These are phyloP conservation scores for Ornithoptera alexandrae DNA, from an alignment of 2,888 invertebrate species.

Conservation along the genomic window DNA sequence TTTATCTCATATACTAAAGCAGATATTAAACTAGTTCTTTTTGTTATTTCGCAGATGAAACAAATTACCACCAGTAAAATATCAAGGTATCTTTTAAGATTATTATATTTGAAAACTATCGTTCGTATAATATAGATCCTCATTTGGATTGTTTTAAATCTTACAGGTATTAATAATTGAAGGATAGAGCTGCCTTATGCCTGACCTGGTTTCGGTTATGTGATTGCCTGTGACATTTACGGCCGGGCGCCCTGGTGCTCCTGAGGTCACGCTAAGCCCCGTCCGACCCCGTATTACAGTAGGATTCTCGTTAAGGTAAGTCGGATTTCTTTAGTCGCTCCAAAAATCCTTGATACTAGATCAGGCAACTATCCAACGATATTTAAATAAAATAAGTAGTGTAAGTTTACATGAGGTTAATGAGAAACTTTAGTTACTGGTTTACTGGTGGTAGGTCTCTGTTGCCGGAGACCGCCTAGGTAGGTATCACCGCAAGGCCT, in stretches of 20 bases:
- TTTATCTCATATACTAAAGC: neutral
- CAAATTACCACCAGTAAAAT: too few species aligned
- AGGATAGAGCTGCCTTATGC: neutral
- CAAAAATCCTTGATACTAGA: neutral
- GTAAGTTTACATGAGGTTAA: too few species aligned
- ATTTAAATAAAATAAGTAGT: neutral
- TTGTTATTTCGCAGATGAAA: too few species aligned
- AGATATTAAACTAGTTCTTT: neutral
- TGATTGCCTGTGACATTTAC: constrained; percentile 1
- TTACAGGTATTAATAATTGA: neutral
- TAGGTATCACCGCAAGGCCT: too few species aligned
- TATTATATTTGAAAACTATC: too few species aligned
- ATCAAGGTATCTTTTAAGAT: too few species aligned
- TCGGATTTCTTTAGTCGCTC: neutral
- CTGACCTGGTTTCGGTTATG: constrained; percentile 4
- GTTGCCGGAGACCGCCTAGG: too few species aligned
- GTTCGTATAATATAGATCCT: neutral
- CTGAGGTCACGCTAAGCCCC: neutral
- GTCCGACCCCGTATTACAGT: neutral
- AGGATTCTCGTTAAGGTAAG: constrained; percentile 1
- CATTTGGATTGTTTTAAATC: neutral
- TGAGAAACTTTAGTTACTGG: too few species aligned
- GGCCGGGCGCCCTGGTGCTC: neutral
- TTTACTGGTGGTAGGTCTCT: too few species aligned
- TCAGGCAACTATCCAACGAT: neutral